phyloP scores from a whole-genome alignment of 2,888 invertebrate species.

The Dicyrtomina minuta region DNA sequence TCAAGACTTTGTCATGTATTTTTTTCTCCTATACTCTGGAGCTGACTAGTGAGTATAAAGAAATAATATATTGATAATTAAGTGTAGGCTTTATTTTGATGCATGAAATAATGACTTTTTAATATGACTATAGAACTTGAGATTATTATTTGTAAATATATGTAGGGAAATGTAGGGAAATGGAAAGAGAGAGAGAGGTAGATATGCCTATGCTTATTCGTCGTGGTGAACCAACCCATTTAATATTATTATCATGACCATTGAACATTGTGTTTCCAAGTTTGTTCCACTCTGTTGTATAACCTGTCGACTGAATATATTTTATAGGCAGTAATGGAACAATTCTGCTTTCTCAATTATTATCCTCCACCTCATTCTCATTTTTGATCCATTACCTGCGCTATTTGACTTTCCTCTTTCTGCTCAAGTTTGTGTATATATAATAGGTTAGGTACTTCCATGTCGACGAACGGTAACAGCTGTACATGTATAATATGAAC shows the following conservation, averaged over 20 bases:
- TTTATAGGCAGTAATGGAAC: not conserved
- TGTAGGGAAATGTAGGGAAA: no score
- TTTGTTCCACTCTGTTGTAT: not conserved
- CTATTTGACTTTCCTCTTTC: conserved; percentile 9
- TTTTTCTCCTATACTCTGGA: no score
- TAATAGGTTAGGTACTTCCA: no score
- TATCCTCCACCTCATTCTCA: conserved; percentile 3
- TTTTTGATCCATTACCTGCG: conserved; percentile 22
- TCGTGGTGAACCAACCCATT: not conserved
- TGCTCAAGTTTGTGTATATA: not conserved
- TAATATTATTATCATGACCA: not conserved
- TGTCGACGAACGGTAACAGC: no score
- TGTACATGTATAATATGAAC: not conserved
- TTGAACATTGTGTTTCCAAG: no score
- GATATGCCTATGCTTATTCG: not conserved
- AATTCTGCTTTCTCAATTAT: conserved; percentile 21
- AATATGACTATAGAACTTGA: not conserved
- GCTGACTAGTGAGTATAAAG: no score
- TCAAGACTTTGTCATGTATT: no score
- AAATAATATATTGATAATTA: no score
- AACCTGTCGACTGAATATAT: not conserved
- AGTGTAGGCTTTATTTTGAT: no score
- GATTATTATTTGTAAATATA: no score
- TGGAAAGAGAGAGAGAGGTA: no score
- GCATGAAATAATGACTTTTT: no score